A percentile compares a stretch with the other conserved stretches of the same genome.
phyloP scores from a whole-genome alignment of 2,888 invertebrate genomes.

The Sabatieria punctata region DNA sequence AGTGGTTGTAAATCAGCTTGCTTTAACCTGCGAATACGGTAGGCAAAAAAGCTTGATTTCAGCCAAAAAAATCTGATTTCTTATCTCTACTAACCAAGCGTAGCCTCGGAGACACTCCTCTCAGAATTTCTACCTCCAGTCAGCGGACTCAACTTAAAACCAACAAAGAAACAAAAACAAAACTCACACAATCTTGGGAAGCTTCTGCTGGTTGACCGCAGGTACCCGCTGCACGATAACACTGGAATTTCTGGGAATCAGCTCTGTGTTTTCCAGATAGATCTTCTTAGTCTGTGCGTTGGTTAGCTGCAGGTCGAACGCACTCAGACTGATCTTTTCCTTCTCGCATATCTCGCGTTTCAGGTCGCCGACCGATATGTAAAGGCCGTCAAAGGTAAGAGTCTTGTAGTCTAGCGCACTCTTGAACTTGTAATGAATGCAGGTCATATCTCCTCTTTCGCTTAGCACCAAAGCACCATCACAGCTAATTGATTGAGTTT shows the following conservation, averaged over 20 bases:
- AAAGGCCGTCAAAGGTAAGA: conserved; percentile 58
- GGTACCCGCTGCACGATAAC: conserved; percentile 84
- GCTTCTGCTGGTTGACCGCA: conserved; percentile 35
- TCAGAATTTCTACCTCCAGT: no score
- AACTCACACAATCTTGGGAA: conserved; percentile 31
- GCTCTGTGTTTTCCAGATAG: conserved; percentile 71
- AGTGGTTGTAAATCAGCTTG: no score
- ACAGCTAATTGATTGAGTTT: no score
- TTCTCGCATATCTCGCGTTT: conserved; percentile 86
- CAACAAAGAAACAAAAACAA: no score
- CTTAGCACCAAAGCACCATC: no score
- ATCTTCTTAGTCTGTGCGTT: conserved; percentile 88
- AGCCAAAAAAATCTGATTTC: no score
- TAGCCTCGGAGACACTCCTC: no score
- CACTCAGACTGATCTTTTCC: conserved; percentile 67
- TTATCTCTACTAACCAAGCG: no score
- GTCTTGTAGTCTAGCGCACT: conserved; percentile 88
- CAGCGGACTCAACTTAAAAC: no score
- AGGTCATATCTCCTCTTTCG: conserved; percentile 40
- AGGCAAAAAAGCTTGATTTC: no score
- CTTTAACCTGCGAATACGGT: no score
- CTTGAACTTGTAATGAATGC: conserved; percentile 97
- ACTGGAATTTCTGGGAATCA: conserved; percentile 94
- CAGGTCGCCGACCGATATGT: conserved; percentile 82
- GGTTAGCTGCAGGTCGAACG: conserved; percentile 83